Base-by-base conservation (phyloP, 1,140 invertebrate species). In the Heliconius congener region DNA sequence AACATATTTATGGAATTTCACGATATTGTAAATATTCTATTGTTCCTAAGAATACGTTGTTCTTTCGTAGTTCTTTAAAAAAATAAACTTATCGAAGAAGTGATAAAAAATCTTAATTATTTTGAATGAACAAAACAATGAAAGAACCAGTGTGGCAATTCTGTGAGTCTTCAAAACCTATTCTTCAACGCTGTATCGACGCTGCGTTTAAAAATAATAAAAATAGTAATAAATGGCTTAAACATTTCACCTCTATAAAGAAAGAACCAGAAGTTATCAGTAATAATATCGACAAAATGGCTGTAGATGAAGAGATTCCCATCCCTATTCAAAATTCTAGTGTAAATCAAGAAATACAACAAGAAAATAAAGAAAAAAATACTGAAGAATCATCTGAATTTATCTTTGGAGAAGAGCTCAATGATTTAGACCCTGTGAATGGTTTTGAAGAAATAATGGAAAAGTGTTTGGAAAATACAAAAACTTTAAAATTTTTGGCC, bases 371-470 rank as follows among this genome's bases (percentile, higher is more conserved):
- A 30, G 27, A 11, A n/a, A 5, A 66, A 66, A 23, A 3, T 30
- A 66, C 11, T 30, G 27, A 30, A 6, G 60, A 66, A 66, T 27
- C 60, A 13, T 16, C 11, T 30, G 27, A 66, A 30, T 66, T 30
- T 16, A 30, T 30, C 3, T 66, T 30, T 30, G 30, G 60, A 2
- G 60, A 71, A n/a, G 60, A 71, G 52, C 18, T 78, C 37, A 27
- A 52, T 30, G n/a, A 70, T 27, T 50, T 71, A 0, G 81, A 86
- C 13, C 78, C 81, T 18, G 8, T 77, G 0, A 11, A 71, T 37
- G 74, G 84, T 27, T 84, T 85, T n/a, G 72, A 84, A 27, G 30
- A 52, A 70, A 74, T 89, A 3, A 34, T 81, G 2, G 55, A 81
- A 73, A 80, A 85, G 73, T 84, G 84, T 73, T 30, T 46, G 8